Percentiles rank a stretch among this genome's conserved stretches.
phyloP scores from a whole-genome alignment of 2,113 vertebrate species.

The Pao palembangensis region DNA sequence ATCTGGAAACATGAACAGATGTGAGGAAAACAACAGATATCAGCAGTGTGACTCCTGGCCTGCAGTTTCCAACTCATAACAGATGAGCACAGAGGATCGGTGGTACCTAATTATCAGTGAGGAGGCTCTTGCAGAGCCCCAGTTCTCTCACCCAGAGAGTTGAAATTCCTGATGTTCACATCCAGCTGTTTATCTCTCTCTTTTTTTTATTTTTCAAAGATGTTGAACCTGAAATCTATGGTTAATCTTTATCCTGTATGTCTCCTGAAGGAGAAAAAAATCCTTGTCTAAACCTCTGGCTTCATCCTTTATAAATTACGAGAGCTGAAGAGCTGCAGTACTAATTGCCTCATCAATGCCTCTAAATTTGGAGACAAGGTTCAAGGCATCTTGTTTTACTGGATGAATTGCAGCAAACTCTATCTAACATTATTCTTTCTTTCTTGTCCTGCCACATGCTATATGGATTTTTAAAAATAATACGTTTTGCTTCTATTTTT shows the following conservation, averaged over 20 bases:
- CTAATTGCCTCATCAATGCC: slow-evolving; percentile 67
- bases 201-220: slow-evolving; percentile 44
- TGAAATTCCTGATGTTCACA: slow-evolving; percentile 60
- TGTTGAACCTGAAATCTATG: slow-evolving; percentile 59
- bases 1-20: slow-evolving; percentile 41
- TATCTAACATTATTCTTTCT: slow-evolving; percentile 44
- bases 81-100: slow-evolving; percentile 34
- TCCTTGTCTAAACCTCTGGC: slow-evolving; percentile 46
- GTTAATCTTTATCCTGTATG: slow-evolving; percentile 53
- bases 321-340: slow-evolving; percentile 49
- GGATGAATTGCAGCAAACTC: slow-evolving; percentile 21
- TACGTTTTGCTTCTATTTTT: slow-evolving; percentile 37
- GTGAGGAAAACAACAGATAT: slow-evolving; percentile 34
- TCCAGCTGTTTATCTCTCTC: slow-evolving; percentile 58
- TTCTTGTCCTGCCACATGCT: slow-evolving; percentile 45
- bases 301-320: slow-evolving; percentile 58
- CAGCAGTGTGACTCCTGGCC: slow-evolving; percentile 20
- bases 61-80: slow-evolving; percentile 12
- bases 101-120: slow-evolving; percentile 36
- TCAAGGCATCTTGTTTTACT: slow-evolving; percentile 55
- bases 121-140: slow-evolving; percentile 1
- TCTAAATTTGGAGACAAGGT: slow-evolving; percentile 58
- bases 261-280: slow-evolving; percentile 23
- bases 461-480: slow-evolving; percentile 40
- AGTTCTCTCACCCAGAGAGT: slow-evolving; percentile 21